phyloP scores from a whole-genome alignment of 2,113 vertebrate species.

The Leucopsar rothschildi region DNA sequence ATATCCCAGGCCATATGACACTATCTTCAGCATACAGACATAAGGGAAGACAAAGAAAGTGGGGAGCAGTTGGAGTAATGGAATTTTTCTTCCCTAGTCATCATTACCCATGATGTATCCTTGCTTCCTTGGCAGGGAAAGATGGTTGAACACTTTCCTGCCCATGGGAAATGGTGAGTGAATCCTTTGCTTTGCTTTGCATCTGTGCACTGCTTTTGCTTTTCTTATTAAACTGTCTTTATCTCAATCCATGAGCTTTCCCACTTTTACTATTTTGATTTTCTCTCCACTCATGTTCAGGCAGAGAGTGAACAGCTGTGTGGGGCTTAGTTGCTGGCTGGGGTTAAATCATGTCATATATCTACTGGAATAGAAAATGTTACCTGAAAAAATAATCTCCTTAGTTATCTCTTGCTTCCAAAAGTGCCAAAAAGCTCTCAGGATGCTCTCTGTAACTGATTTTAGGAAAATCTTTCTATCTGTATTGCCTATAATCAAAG shows the following conservation, averaged over 20 bases:
- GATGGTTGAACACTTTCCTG: background rate
- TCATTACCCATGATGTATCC: rapidly evolving
- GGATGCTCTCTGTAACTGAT: background rate
- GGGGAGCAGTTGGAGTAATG: background rate
- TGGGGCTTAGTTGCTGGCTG: background rate
- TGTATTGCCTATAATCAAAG: background rate
- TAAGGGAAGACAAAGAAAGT: background rate
- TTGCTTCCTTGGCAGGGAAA: background rate
- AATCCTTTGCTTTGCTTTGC: background rate
- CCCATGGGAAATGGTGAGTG: background rate
- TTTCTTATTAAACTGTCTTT: background rate
- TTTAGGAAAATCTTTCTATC: background rate
- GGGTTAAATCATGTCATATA: background rate
- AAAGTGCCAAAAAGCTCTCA: background rate
- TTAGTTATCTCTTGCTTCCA: background rate
- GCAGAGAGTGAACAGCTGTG: background rate
- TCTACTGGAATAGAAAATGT: background rate
- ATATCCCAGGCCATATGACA: background rate
- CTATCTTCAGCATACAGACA: background rate
- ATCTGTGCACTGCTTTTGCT: background rate
- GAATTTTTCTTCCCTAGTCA: background rate
- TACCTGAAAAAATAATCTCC: background rate
- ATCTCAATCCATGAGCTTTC: background rate
- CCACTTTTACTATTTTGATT: background rate
- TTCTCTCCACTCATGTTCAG: background rate